Evolutionary conservation across 2,797 vertebrate genomes (phyloP), one percentile per base, ranked within the genome.

Genomic region (Melanotaenia pygmaea): DNA sequence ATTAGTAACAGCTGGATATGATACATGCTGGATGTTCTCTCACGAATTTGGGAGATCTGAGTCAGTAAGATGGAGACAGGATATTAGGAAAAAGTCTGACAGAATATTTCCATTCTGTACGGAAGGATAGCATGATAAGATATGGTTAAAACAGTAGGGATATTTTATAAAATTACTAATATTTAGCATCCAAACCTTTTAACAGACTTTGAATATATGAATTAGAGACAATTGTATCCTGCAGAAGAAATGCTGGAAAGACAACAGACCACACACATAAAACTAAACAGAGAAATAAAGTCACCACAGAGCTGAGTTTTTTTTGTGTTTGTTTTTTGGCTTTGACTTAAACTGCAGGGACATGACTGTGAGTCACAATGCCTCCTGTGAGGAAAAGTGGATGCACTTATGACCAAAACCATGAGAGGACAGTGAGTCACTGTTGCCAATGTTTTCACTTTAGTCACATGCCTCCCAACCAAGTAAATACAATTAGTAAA

Each of bases 361-460:
- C 74, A 57, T 78, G 73, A 72, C 69, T 80, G 8, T 90, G 86
- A 90, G 70, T 91, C 85, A 86, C 74, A 65, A 73, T 70, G 57
- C 70, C 51, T 70, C 72, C 63, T 77, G 74, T 45, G 67, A 79
- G 26, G 71, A 79, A 77, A 75, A 67, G 56, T 61, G 59, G 64
- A 79, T 18, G 69, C 47, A 45, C 32, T 73, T 35, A 68, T 34
- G 66, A 68, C 56, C 59, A 58, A 34, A 80, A 86, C 74, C 80
- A 59, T 72, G 68, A 45, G 20, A 6, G 1, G 20, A 70, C 53
- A 76, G 62, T 79, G 83, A 84, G 38, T 86, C 81, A 67, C 59
- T 59, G 26, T 60, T n/a, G 7, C 67, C 10, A 30, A 22, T 32
- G 14, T 70, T 79, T 79, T 84, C 37, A 20, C 59, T 83, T 74